These are phyloP conservation scores for Rhodinocichla rosea DNA, from an alignment of 2,113 vertebrate species.

Conservation along the genomic window DNA sequence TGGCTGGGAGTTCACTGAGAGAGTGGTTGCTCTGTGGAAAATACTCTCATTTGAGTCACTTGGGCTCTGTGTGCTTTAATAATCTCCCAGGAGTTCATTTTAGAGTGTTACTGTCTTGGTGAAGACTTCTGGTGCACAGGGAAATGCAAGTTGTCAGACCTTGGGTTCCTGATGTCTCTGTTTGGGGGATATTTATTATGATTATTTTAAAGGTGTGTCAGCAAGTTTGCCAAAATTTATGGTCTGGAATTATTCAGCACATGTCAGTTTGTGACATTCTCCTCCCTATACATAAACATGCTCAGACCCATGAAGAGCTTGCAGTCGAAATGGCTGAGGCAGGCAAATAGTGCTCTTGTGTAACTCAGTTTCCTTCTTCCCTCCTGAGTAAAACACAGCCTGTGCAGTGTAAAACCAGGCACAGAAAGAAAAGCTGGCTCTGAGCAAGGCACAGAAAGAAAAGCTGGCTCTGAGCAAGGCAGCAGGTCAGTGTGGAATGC, in stretches of 20 bases:
- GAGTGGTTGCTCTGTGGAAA: not conserved
- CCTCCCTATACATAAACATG: not conserved
- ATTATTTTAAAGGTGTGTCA: not conserved
- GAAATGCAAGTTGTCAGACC: not conserved
- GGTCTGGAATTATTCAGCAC: not conserved
- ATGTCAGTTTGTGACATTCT: not conserved
- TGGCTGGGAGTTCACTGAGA: not conserved
- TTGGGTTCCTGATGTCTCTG: not conserved
- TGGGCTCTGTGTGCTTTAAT: not conserved
- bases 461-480: not conserved
- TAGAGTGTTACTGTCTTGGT: not conserved
- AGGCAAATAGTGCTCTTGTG: not conserved
- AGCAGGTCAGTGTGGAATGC: rapidly evolving
- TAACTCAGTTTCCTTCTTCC: not conserved
- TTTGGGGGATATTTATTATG: not conserved
- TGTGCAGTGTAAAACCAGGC: not conserved
- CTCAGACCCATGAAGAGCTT: not conserved
- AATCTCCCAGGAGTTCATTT: not conserved
- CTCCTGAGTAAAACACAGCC: not conserved
- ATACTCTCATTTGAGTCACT: not conserved
- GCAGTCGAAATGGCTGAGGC: not conserved
- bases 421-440: not conserved
- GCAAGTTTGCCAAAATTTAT: not conserved
- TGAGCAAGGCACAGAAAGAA: not conserved
- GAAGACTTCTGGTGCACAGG: not conserved